These are phyloP conservation scores for Cyanoramphus novaezelandiae DNA, from an alignment of 2,113 vertebrate species.

Conservation along the genomic window DNA sequence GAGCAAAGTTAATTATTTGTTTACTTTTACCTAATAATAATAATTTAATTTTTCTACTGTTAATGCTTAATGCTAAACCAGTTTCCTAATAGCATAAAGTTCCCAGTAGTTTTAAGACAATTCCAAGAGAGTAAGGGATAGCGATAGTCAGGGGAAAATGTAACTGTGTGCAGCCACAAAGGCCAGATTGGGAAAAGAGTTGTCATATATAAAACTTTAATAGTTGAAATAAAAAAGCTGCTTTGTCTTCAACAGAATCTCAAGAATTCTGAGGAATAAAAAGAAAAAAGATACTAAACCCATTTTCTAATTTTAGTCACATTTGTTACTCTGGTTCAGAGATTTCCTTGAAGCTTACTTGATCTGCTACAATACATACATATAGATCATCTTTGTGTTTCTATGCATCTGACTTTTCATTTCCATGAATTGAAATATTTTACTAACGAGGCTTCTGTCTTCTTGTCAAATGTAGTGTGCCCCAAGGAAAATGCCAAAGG, in stretches of 20 bases:
- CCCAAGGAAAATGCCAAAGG: neutral
- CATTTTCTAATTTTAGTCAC: neutral
- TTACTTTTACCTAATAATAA: slow-evolving; percentile 3
- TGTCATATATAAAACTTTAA: neutral
- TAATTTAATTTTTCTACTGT: neutral
- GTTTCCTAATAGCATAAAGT: neutral
- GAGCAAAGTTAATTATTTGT: neutral
- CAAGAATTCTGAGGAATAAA: neutral
- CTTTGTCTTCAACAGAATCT: neutral
- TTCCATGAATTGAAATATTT: neutral
- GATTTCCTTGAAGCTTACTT: neutral
- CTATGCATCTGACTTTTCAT: neutral
- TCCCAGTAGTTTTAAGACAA: neutral
- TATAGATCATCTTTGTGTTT: neutral
- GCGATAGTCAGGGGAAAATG: neutral
- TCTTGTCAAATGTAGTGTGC: neutral
- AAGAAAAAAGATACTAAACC: neutral
- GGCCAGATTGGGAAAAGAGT: neutral
- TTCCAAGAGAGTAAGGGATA: neutral
- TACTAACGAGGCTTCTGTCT: neutral
- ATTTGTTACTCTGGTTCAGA: neutral
- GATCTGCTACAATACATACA: neutral
- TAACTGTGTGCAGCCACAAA: neutral
- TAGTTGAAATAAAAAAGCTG: neutral
- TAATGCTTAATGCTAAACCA: neutral